phyloP scores from a whole-genome alignment of 2,113 vertebrate species.

The Isurus oxyrinchus region DNA sequence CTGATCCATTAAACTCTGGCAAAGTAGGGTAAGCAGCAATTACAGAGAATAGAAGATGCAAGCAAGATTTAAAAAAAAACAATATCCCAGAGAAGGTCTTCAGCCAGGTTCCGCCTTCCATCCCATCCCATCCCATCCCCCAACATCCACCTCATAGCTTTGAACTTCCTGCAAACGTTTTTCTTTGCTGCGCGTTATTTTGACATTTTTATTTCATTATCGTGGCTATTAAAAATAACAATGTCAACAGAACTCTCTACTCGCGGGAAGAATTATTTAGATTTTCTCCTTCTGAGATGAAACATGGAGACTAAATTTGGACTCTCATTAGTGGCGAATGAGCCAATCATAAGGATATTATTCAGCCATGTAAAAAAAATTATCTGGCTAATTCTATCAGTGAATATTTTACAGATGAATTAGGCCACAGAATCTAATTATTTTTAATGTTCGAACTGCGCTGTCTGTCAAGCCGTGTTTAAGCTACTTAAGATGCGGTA shows the following conservation, averaged over 20 bases:
- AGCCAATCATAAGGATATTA: constrained; percentile 67
- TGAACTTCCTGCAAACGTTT: constrained; percentile 21
- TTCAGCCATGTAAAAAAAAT: constrained; percentile 87
- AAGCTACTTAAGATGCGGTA: constrained; percentile 50
- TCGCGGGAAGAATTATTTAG: constrained; percentile 25
- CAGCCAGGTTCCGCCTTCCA: not conserved
- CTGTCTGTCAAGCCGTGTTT: constrained; percentile 59
- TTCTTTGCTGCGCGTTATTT: not conserved
- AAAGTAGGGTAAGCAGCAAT: constrained; percentile 10
- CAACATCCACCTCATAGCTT: not conserved
- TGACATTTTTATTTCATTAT: constrained; percentile 34
- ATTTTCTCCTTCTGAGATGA: constrained; percentile 23
- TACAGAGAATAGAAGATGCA: too few relatives aligned
- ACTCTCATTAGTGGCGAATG: constrained; percentile 67
- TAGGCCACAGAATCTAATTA: constrained; percentile 92
- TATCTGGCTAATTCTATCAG: constrained; percentile 99
- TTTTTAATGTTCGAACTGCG: constrained; percentile 67
- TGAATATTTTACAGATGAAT: constrained; percentile 88
- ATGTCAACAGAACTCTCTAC: constrained; percentile 25
- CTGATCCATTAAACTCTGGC: not conserved
- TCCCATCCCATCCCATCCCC: too few relatives aligned
- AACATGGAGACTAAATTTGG: constrained; percentile 65
- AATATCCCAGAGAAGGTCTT: not conserved
- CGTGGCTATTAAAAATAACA: not conserved
- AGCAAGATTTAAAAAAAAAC: not conserved